Base-by-base conservation (phyloP, 2,888 invertebrate genomes). In the Megamerina dolium region DNA sequence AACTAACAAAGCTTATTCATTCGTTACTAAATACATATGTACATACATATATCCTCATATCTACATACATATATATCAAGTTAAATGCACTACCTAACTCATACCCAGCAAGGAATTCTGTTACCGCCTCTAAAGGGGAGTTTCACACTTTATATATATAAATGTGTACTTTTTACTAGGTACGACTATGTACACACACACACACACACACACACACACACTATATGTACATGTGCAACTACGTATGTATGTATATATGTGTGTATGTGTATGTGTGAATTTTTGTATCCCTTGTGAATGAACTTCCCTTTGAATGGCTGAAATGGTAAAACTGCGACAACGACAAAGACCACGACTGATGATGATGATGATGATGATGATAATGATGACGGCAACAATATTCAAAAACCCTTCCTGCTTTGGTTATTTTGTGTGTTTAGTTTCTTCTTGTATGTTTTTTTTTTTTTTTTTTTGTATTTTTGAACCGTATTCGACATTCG, bases 401-500 rank as follows among this genome's bases (percentile, higher is more conserved):
- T n/a, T n/a, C n/a, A n/a, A 49, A 46, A 49, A 30, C 17, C 42
- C 17, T 59, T 61, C 12, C 33, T 27, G 12, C 21, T 40, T 32
- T 23, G 26, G 10, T 10, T 12, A 9, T 17, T 3, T 5, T n/a
- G 20, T 12, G 18, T 13, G 19, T 30, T 19, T 5, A 18, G n/a
- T n/a, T n/a, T n/a, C n/a, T n/a, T n/a, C n/a, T n/a, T n/a, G n/a
- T n/a, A n/a, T n/a, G n/a, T n/a, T n/a, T n/a, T n/a, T n/a, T n/a
- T n/a, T n/a, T n/a, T n/a, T n/a, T n/a, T n/a, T n/a, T n/a, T n/a
- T n/a, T n/a, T n/a, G n/a, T n/a, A n/a, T n/a, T n/a, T n/a, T n/a
- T n/a, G n/a, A n/a, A n/a, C n/a, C 10, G 23, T 10, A 23, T 23
- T 23, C 23, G 10, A 21, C 31, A 41, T 54, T 54, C 59, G 63